Conservation (phyloP, 1,140 invertebrate genomes). For the Heliothis subflexa region DNA sequence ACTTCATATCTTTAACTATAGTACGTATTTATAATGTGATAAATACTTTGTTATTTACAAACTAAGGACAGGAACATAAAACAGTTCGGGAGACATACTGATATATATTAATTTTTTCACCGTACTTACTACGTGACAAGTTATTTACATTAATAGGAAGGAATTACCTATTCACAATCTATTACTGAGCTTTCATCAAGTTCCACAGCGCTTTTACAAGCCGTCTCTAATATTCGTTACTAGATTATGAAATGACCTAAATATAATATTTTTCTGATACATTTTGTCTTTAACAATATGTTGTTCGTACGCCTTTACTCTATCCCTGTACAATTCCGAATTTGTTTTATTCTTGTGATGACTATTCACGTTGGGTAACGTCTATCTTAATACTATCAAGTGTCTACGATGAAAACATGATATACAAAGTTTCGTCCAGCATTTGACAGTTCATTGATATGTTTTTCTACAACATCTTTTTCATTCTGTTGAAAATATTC, state of each 20-base stretch:
- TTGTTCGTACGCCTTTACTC: conserved; percentile 63
- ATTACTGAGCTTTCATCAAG: conserved; percentile 76
- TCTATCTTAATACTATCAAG: conserved; percentile 57
- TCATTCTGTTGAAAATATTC: conserved; percentile 16
- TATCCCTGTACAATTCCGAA: conserved; percentile 86
- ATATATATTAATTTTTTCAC: conserved; percentile 84
- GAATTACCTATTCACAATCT: conserved; percentile 78
- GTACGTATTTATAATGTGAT: conserved; percentile 64
- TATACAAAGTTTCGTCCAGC: neutral
- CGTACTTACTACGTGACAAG: conserved; percentile 73
- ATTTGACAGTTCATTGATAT: conserved; percentile 20
- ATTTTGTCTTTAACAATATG: conserved; percentile 58
- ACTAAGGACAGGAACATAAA: conserved; percentile 85
- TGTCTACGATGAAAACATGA: conserved; percentile 31
- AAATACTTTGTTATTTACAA: conserved; percentile 82
- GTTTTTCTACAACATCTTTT: conserved; percentile 11
- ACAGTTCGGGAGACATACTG: conserved; percentile 80
- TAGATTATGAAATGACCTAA: conserved; percentile 52
- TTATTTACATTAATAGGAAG: conserved; percentile 79
- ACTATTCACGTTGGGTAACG: conserved; percentile 58
- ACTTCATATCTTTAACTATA: conserved; percentile 48
- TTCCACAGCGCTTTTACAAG: conserved; percentile 78
- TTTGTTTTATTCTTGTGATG: conserved; percentile 75
- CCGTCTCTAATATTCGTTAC: conserved; percentile 61
- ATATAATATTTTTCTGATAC: conserved; percentile 59